These are phyloP conservation scores for Thalassarche chlororhynchos DNA, from an alignment of 2,113 vertebrate species.

Conservation along the genomic window DNA sequence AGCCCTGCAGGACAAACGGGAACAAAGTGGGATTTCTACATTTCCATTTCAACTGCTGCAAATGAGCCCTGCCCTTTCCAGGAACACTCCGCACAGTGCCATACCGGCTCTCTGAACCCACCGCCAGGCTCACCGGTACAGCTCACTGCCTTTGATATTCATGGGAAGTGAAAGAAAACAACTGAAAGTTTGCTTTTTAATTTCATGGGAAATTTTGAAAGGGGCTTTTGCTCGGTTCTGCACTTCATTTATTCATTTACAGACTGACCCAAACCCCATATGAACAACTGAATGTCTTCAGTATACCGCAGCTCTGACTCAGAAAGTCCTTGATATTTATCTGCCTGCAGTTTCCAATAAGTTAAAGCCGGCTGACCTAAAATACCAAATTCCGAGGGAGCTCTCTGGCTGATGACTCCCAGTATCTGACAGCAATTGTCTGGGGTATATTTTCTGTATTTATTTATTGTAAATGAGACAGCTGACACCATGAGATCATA, in stretches of 20 bases:
- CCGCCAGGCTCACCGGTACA: not conserved
- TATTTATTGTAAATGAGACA: constrained; percentile 59
- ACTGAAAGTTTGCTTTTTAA: constrained; percentile 16
- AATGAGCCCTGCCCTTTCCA: constrained; percentile 5
- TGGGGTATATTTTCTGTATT: constrained; percentile 9
- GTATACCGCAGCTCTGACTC: constrained; percentile 12
- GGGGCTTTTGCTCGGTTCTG: not conserved
- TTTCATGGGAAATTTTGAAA: constrained; percentile 45
- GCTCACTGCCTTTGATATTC: not conserved
- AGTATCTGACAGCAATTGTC: not conserved
- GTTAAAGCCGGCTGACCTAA: constrained; percentile 25
- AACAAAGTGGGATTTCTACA: not conserved
- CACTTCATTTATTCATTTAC: constrained; percentile 35
- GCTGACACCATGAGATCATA: constrained; percentile 44
- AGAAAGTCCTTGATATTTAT: constrained; percentile 44
- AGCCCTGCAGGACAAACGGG: not conserved
- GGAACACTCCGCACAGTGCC: not conserved
- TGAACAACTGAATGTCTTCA: not conserved
- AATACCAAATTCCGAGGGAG: constrained; percentile 26
- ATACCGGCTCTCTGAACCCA: not conserved
- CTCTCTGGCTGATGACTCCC: not conserved
- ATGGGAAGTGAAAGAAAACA: not conserved
- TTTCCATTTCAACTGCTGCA: not conserved
- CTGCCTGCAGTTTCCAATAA: constrained; percentile 36
- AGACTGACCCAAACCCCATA: not conserved